Conservation (phyloP, 2,797 vertebrate genomes). For the Anniella stebbinsi region DNA sequence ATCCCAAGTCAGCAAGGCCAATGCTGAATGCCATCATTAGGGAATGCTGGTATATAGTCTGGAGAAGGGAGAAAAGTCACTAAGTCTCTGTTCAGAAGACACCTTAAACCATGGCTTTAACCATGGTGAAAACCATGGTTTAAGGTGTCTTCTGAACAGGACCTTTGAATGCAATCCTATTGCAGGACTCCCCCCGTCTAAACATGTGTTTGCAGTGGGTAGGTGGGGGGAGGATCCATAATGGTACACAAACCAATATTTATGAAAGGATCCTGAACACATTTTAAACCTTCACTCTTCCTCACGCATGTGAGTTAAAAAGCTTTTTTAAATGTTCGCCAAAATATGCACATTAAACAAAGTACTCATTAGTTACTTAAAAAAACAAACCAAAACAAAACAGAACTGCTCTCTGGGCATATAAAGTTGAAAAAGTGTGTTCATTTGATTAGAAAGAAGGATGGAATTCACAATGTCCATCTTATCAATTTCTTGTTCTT, state of each 20-base stretch:
- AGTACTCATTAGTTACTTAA: conserved; percentile 7
- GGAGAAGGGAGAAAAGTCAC: too few relatives aligned
- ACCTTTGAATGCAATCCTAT: too few relatives aligned
- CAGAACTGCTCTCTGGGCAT: background rate
- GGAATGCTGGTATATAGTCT: too few relatives aligned
- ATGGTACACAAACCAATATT: background rate
- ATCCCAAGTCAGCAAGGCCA: too few relatives aligned
- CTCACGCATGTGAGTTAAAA: background rate
- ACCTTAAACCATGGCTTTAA: too few relatives aligned
- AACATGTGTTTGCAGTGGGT: background rate
- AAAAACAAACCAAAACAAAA: background rate
- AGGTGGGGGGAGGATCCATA: background rate
- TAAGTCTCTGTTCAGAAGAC: background rate
- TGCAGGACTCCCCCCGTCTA: too few relatives aligned
- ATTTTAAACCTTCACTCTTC: background rate
- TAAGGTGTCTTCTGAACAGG: too few relatives aligned
- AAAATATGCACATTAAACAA: background rate
- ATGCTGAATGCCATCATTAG: too few relatives aligned
- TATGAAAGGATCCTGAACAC: background rate
- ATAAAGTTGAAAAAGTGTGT: background rate
- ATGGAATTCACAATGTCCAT: background rate
- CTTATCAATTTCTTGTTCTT: background rate
- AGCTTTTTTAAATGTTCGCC: background rate
- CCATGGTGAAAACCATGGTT: too few relatives aligned
- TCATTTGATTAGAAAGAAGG: background rate